phyloP scores from a whole-genome alignment of 2,113 vertebrate genomes.

The Chaetodon trifascialis region DNA sequence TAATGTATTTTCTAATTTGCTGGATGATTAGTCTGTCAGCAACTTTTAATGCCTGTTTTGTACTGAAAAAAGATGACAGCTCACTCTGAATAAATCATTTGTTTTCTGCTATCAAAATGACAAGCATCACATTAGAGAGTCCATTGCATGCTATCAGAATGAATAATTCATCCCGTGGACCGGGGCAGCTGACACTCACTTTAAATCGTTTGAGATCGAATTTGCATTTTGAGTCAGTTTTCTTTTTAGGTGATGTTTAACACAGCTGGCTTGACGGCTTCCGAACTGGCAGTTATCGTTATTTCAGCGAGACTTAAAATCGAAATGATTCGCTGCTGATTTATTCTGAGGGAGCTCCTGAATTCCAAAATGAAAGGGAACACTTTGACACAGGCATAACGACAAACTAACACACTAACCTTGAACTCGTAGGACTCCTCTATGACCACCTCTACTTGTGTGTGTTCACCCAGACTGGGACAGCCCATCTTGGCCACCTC shows the following conservation, averaged over 20 bases:
- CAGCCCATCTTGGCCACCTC: slow-evolving; percentile 88
- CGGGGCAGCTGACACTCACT: slow-evolving; percentile 14
- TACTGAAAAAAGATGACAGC: slow-evolving; percentile 5
- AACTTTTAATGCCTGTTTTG: not conserved
- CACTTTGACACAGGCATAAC: not conserved
- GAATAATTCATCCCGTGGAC: slow-evolving; percentile 22
- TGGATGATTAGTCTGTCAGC: not conserved
- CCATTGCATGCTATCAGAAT: slow-evolving; percentile 24
- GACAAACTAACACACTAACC: slow-evolving; percentile 62
- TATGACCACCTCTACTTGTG: slow-evolving; percentile 83
- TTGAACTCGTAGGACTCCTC: slow-evolving; percentile 89
- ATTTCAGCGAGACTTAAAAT: not conserved
- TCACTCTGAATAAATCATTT: slow-evolving; percentile 22
- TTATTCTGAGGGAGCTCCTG: not conserved
- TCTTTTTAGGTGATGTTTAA: not conserved
- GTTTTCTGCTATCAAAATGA: slow-evolving; percentile 33
- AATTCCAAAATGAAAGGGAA: not conserved
- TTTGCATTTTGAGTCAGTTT: slow-evolving; percentile 30
- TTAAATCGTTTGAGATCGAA: slow-evolving; percentile 13
- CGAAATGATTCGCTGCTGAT: not conserved
- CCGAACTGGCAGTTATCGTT: not conserved
- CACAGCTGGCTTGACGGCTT: not conserved
- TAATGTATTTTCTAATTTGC: slow-evolving; percentile 16
- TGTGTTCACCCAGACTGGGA: slow-evolving; percentile 86
- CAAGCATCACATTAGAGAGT: slow-evolving; percentile 38